These are phyloP conservation scores for Rhinolophus ferrumequinum DNA, from an alignment of 2,113 vertebrate species.

Conservation along the genomic window DNA sequence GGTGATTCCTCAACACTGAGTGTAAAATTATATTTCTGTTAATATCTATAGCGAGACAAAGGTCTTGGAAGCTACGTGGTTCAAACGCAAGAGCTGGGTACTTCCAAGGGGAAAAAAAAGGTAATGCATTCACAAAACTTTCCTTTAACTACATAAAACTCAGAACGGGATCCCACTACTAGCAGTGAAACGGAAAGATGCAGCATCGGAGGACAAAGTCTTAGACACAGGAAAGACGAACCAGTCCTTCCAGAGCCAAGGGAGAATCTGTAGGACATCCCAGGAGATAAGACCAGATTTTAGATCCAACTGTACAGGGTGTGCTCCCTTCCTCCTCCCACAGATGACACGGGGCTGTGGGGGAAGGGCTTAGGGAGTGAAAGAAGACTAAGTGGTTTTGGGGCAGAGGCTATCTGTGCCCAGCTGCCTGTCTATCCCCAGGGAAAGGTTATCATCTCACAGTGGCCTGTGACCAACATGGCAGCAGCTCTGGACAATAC, in stretches of 20 bases:
- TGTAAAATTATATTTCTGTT: slow-evolving; percentile 51
- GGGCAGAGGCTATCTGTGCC: background rate
- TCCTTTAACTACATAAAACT: background rate
- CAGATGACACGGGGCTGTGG: background rate
- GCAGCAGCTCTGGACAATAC: background rate
- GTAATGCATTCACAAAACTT: background rate
- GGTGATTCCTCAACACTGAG: slow-evolving; percentile 22
- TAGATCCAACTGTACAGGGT: background rate
- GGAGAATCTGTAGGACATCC: background rate
- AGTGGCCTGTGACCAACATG: background rate
- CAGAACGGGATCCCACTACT: background rate
- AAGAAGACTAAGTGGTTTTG: background rate
- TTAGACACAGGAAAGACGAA: background rate
- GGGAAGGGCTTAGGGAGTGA: background rate
- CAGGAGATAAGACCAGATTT: background rate
- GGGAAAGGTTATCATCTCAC: background rate
- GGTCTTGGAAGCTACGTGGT: slow-evolving; percentile 3
- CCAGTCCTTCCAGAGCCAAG: background rate
- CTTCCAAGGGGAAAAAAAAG: background rate
- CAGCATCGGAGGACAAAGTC: background rate
- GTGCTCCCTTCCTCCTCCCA: background rate
- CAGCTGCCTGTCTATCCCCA: background rate
- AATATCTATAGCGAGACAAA: slow-evolving; percentile 35
- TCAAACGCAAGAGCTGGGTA: background rate
- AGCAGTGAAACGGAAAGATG: background rate